Evolutionary conservation across 1,140 invertebrate genomes (phyloP).

Genomic region (Aradophagus sp.): DNA sequence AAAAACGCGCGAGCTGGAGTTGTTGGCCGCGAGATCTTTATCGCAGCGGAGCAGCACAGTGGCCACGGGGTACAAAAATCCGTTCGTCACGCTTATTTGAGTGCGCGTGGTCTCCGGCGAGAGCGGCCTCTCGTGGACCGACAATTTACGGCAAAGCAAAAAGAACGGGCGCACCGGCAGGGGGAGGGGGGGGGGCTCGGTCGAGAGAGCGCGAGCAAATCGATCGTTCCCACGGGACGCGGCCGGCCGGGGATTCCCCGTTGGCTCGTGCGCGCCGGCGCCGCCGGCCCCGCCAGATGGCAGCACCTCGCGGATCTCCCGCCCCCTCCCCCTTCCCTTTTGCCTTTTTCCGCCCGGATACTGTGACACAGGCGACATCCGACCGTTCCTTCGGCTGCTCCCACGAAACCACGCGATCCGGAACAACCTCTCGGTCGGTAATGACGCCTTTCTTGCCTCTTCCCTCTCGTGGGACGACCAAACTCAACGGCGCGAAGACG

Average conservation of each 20-base stretch:
- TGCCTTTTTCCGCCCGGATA: not conserved
- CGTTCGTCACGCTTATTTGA: conserved; percentile 50
- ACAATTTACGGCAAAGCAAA: conserved; percentile 49
- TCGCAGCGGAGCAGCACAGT: conserved; percentile 51
- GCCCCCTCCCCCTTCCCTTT: conserved; percentile 25
- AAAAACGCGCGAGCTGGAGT: conserved; percentile 4
- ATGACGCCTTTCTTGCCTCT: conserved; percentile 46
- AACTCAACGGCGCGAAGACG: conserved; percentile 5
- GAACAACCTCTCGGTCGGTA: conserved; percentile 62
- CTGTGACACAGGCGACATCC: conserved; percentile 61
- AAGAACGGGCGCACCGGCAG: conserved; percentile 11
- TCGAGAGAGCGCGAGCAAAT: conserved; percentile 27
- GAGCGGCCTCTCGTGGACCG: conserved; percentile 22
- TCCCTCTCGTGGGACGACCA: conserved; percentile 17
- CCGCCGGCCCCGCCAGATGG: conserved; percentile 59
- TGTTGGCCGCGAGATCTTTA: conserved; percentile 51
- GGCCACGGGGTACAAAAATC: conserved; percentile 55
- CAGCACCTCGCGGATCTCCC: conserved; percentile 64
- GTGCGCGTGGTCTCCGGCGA: conserved; percentile 39
- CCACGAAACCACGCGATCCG: conserved; percentile 56
- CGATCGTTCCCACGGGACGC: conserved; percentile 59
- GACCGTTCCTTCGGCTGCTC: conserved; percentile 47
- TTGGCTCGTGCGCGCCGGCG: conserved; percentile 47
- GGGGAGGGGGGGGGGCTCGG: conserved; percentile 14
- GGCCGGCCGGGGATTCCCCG: conserved; percentile 31